phyloP scores from a whole-genome alignment of 2,113 vertebrate genomes.

The Cynocephalus volans region DNA sequence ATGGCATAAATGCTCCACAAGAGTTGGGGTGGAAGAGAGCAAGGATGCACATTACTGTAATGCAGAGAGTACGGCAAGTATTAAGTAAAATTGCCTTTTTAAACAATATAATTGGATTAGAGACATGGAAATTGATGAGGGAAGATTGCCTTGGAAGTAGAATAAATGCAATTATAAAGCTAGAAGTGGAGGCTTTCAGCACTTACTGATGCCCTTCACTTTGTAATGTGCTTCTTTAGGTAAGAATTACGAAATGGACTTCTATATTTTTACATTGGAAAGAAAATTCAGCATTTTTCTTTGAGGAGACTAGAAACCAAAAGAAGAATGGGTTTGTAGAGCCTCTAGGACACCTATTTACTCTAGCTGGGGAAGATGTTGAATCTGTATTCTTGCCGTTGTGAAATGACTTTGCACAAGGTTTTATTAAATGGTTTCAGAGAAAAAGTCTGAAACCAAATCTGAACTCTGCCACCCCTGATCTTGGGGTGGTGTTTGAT shows the following conservation, averaged over 20 bases:
- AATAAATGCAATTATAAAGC: conserved; percentile 65
- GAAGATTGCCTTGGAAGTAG: conserved; percentile 69
- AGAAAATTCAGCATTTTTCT: conserved; percentile 47
- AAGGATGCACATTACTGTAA: background rate
- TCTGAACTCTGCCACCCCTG: background rate
- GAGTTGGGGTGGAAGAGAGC: background rate
- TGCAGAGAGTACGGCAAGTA: background rate
- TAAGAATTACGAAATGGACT: conserved; percentile 30
- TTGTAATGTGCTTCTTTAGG: background rate
- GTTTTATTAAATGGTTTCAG: conserved; percentile 59
- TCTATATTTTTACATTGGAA: conserved; percentile 39
- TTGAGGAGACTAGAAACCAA: background rate
- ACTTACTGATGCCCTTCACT: background rate
- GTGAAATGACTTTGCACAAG: conserved; percentile 13
- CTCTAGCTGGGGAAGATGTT: background rate
- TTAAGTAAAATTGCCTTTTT: conserved; percentile 68
- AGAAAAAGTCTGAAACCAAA: conserved; percentile 4
- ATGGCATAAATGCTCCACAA: background rate
- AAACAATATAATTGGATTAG: conserved; percentile 75
- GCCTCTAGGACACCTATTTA: background rate
- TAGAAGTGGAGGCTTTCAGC: background rate
- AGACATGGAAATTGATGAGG: conserved; percentile 63
- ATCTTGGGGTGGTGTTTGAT: conserved; percentile 32
- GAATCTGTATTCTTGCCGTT: background rate
- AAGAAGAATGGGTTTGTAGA: conserved; percentile 29